Percentiles rank a stretch among this genome's conserved stretches.
These are phyloP conservation scores for Meleagris gallopavo DNA, from an alignment of 2,113 vertebrate species.

Conservation along the genomic window DNA sequence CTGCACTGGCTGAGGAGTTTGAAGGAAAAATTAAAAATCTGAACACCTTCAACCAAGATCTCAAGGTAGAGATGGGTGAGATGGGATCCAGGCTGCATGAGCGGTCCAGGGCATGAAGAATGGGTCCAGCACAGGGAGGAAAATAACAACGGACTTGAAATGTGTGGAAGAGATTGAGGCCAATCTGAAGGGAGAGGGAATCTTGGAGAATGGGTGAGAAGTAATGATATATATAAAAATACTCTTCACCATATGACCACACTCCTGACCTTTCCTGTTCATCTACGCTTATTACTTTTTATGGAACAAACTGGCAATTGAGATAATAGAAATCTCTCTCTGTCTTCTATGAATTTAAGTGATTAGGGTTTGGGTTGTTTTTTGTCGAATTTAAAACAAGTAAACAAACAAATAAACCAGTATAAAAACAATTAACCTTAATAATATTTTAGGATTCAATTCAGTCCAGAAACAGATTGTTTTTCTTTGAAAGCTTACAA, in stretches of 20 bases:
- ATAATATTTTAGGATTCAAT: not conserved
- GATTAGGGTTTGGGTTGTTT: not conserved
- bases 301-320: not conserved
- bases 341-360: not conserved
- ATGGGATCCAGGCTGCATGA: not conserved
- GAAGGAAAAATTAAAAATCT: not conserved
- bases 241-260: not conserved
- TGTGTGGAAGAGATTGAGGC: not conserved
- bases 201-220: not conserved
- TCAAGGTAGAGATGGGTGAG: not conserved
- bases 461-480: not conserved
- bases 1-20: not conserved
- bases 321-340: not conserved
- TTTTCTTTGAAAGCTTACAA: not conserved
- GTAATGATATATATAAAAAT: not conserved
- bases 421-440: not conserved
- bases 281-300: not conserved
- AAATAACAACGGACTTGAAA: not conserved
- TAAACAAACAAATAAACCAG: not conserved
- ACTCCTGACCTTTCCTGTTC: not conserved
- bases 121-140: rapidly evolving
- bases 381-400: not conserved
- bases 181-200: not conserved
- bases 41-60: not conserved
- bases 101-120: rapidly evolving